A percentile compares a stretch with the other conserved stretches of the same genome.
Conservation (phyloP, 2,797 vertebrate species). For the Sebastes iracundus region DNA sequence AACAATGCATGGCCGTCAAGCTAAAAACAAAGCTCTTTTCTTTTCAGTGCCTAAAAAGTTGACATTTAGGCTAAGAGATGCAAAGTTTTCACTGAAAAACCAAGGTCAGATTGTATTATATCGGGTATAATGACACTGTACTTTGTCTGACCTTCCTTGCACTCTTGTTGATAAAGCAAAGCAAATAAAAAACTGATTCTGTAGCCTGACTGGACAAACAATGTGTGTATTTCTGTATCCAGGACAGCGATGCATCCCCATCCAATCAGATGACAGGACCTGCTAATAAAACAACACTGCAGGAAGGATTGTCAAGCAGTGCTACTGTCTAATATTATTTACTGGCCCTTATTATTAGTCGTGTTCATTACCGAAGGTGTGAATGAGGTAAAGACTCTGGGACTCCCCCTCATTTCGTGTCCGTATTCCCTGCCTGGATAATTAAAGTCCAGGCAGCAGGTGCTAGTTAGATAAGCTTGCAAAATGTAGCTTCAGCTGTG, state of each 20-base stretch:
- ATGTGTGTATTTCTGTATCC: slow-evolving; percentile 2
- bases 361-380: slow-evolving; percentile 39
- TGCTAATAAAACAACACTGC: slow-evolving; percentile 6
- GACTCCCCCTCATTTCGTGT: slow-evolving; percentile 35
- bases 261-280: slow-evolving; percentile 21
- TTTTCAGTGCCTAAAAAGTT: neutral
- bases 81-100: neutral
- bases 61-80: slow-evolving; percentile 7
- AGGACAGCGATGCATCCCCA: slow-evolving; percentile 10
- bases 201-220: neutral
- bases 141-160: neutral
- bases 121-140: neutral
- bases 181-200: slow-evolving; percentile 3
- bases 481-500: slow-evolving; percentile 36
- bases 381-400: slow-evolving; percentile 50
- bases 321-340: slow-evolving; percentile 29
- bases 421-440: slow-evolving; percentile 58
- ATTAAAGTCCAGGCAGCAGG: slow-evolving; percentile 66
- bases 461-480: slow-evolving; percentile 53
- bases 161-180: neutral
- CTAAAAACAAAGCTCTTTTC: neutral
- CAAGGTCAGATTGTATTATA: neutral
- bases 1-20: neutral
- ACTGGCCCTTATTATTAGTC: slow-evolving; percentile 24
- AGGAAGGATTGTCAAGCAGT: slow-evolving; percentile 12